phyloP scores from a whole-genome alignment of 2,113 vertebrate species.

The Sander vitreus region DNA sequence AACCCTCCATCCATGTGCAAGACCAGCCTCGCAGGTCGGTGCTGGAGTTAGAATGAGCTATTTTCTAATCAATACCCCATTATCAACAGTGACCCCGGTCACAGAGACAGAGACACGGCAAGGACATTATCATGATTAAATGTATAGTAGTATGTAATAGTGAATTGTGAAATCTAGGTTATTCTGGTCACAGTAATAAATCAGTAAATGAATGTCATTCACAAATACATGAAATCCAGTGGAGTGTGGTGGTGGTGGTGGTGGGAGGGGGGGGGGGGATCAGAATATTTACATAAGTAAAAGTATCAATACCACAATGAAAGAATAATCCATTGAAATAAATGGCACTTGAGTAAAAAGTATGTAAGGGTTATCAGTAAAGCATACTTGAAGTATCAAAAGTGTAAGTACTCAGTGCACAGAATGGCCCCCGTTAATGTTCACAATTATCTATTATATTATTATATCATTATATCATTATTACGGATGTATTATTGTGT shows the following conservation, averaged over 20 bases:
- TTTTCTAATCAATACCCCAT: conserved; percentile 13
- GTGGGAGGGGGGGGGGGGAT: too few species aligned
- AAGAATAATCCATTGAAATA: neutral
- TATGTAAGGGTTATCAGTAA: neutral
- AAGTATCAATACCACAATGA: neutral
- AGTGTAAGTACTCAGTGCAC: neutral
- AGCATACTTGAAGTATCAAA: neutral
- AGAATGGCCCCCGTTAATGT: neutral
- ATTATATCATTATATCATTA: neutral
- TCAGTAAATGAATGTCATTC: neutral
- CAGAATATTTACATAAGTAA: neutral
- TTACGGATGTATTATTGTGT: neutral
- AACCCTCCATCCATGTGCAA: conserved; percentile 86
- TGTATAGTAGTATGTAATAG: too few species aligned
- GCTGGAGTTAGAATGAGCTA: neutral
- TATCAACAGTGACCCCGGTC: neutral
- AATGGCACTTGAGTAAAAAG: neutral
- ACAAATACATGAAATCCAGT: neutral
- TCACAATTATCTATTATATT: neutral
- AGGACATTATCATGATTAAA: neutral
- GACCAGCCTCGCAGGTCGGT: conserved; percentile 86
- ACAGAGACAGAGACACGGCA: neutral
- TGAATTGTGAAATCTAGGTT: conserved; percentile 1
- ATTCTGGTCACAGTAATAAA: conserved; percentile 1
- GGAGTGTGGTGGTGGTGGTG: too few species aligned